These are phyloP conservation scores for Larimichthys polyactis DNA, from an alignment of 2,113 vertebrate species.

Conservation along the genomic window DNA sequence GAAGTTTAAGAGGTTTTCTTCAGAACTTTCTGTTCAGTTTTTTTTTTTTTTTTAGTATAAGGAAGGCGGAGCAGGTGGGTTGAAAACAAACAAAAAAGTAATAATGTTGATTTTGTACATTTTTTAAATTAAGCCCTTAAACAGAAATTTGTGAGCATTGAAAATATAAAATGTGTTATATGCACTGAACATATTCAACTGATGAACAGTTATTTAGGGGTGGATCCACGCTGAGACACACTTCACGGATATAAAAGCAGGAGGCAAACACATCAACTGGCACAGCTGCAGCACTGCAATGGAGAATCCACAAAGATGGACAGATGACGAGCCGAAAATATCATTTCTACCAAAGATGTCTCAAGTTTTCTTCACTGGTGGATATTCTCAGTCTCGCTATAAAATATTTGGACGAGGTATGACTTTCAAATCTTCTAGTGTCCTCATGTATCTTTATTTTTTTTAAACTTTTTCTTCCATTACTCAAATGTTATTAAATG, in stretches of 20 bases:
- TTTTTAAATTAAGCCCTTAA: too few species aligned
- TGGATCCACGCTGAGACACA: neutral
- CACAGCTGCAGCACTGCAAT: neutral
- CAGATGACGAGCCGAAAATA: neutral
- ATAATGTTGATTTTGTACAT: too few species aligned
- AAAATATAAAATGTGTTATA: too few species aligned
- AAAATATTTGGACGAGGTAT: neutral
- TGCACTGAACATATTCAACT: neutral
- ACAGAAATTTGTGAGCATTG: too few species aligned
- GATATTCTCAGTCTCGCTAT: neutral
- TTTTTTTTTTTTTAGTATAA: too few species aligned
- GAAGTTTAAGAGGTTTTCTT: too few species aligned
- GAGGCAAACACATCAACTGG: too few species aligned
- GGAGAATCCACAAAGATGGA: neutral
- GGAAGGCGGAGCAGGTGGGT: too few species aligned
- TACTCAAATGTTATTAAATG: neutral
- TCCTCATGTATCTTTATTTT: neutral
- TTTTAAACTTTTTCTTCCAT: neutral
- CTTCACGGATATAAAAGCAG: neutral
- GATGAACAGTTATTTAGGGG: neutral
- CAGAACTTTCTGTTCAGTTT: too few species aligned
- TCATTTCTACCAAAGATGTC: neutral
- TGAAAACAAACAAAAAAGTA: too few species aligned
- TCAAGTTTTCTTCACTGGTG: neutral
- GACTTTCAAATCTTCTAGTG: neutral